Conservation (phyloP, 2,113 vertebrate genomes). For the Gorsachius goisagi region DNA sequence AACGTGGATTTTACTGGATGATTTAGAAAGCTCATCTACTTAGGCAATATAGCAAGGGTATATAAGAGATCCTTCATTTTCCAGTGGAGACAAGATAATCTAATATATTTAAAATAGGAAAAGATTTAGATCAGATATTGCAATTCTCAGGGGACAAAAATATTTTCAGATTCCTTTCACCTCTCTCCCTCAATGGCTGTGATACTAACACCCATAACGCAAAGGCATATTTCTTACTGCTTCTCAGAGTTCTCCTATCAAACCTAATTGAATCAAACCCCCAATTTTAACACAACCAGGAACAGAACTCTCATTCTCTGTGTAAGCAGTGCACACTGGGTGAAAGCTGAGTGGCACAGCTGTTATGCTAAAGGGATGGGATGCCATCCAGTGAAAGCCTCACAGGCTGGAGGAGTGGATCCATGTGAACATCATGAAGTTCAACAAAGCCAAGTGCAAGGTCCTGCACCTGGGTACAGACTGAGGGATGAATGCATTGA, state of each 20-base stretch:
- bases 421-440: no score
- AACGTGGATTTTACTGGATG: neutral
- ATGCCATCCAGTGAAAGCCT: no score
- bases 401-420: no score
- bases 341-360: neutral
- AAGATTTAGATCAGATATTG: neutral
- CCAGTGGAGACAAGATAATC: neutral
- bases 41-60: neutral
- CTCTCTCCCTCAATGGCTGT: neutral
- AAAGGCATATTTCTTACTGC: neutral
- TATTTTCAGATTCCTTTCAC: neutral
- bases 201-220: neutral
- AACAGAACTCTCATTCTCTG: neutral
- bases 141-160: neutral
- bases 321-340: neutral
- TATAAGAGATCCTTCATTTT: neutral
- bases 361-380: no score
- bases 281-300: neutral
- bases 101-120: neutral
- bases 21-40: neutral
- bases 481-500: no score
- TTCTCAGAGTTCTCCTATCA: neutral
- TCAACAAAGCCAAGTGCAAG: no score
- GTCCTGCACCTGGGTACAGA: neutral
- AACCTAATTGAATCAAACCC: neutral